Evolutionary conservation across 1,140 invertebrate genomes (phyloP).

Genomic region (Anastrepha obliqua): DNA sequence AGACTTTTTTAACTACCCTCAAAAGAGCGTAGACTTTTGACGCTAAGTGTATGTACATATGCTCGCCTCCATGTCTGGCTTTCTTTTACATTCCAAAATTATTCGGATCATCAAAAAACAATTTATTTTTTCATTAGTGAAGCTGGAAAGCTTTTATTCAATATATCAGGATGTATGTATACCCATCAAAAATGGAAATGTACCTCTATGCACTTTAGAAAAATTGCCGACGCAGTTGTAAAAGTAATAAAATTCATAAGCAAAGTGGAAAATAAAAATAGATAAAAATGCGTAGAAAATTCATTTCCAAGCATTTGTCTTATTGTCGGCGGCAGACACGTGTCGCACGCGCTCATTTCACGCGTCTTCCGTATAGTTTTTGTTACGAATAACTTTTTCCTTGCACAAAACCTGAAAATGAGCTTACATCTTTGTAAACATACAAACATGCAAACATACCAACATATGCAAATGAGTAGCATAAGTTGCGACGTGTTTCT

Average conservation of each 20-base stretch:
- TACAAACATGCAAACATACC: neutral
- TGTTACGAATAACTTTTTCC: neutral
- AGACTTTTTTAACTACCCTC: no score
- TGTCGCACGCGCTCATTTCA: neutral
- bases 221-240: neutral
- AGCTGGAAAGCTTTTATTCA: neutral
- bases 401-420: neutral
- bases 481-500: neutral
- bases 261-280: neutral
- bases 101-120: no score
- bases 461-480: slow-evolving; percentile 10
- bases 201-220: neutral
- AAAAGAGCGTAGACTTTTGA: no score
- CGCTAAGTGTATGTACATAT: no score
- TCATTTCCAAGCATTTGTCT: neutral
- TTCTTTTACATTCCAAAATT: no score
- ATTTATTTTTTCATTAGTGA: no score
- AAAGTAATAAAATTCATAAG: neutral
- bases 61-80: no score
- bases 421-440: neutral
- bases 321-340: neutral
- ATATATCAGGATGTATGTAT: neutral
- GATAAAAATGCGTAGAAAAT: slow-evolving; percentile 10
- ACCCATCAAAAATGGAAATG: neutral
- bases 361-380: neutral